A percentile compares a stretch with the other conserved stretches of the same genome.
phyloP scores from a whole-genome alignment of 1,140 invertebrate species.

The Lamellibrachia luymesi region DNA sequence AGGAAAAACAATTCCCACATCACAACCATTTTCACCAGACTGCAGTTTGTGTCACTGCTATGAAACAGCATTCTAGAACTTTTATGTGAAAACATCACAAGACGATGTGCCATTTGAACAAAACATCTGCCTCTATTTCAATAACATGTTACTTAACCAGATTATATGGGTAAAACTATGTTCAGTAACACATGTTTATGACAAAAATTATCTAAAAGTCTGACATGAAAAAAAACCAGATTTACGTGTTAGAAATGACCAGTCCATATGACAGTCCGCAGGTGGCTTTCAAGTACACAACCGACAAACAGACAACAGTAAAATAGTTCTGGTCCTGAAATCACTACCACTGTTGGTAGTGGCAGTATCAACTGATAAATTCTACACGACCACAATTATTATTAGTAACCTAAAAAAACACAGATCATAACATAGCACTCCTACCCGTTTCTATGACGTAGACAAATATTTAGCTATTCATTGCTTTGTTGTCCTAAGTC shows the following conservation, averaged over 20 bases:
- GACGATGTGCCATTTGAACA: too few relatives aligned
- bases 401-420: background rate
- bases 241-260: background rate
- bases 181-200: background rate
- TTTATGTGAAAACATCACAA: background rate
- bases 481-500: background rate
- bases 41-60: background rate
- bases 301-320: background rate
- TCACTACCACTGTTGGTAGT: background rate
- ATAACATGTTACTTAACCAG: too few relatives aligned
- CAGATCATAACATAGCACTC: background rate
- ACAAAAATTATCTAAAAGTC: background rate
- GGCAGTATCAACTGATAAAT: background rate
- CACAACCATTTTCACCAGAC: background rate
- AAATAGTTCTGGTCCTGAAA: background rate
- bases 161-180: background rate
- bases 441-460: background rate
- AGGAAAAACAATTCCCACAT: conserved; percentile 6
- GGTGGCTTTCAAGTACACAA: background rate
- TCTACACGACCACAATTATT: background rate
- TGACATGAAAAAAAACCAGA: background rate
- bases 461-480: background rate
- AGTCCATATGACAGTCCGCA: background rate
- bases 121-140: too few relatives aligned
- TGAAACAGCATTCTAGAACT: background rate